These are phyloP conservation scores for Indicator indicator DNA, from an alignment of 2,113 vertebrate genomes.

Conservation along the genomic window DNA sequence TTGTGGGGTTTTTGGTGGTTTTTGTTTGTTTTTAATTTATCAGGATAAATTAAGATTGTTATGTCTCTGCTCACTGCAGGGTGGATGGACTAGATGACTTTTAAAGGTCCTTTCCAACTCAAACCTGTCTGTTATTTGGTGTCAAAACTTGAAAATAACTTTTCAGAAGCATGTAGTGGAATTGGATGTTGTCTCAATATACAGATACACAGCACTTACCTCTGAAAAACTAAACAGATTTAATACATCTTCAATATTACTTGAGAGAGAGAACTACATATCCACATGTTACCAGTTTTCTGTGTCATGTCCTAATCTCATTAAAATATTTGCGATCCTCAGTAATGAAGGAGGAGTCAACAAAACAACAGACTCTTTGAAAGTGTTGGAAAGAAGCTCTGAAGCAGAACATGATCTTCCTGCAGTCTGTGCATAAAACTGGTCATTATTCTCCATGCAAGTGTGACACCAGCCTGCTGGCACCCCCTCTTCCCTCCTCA, in stretches of 20 bases:
- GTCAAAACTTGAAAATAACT: not conserved
- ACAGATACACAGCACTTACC: not conserved
- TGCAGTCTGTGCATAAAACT: not conserved
- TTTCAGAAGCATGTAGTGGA: not conserved
- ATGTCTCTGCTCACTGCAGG: not conserved
- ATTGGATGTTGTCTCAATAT: accelerated
- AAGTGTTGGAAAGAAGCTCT: not conserved
- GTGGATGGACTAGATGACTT: no score
- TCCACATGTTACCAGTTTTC: not conserved
- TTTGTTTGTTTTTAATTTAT: not conserved
- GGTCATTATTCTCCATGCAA: not conserved
- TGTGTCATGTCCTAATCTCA: not conserved
- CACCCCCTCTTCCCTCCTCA: accelerated
- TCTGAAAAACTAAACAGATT: not conserved
- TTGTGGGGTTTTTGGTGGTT: not conserved
- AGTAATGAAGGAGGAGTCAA: not conserved
- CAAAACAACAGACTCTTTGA: not conserved
- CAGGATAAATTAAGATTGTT: not conserved
- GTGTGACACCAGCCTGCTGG: not conserved
- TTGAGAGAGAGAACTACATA: not conserved
- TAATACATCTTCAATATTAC: not conserved
- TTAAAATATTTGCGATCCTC: constrained; percentile 5
- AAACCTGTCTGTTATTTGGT: not conserved
- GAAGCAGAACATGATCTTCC: not conserved
- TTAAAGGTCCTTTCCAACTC: no score